Evolutionary conservation across 2,113 vertebrate genomes (phyloP), one percentile per base, ranked within the genome.

Genomic region (Chionis minor): DNA sequence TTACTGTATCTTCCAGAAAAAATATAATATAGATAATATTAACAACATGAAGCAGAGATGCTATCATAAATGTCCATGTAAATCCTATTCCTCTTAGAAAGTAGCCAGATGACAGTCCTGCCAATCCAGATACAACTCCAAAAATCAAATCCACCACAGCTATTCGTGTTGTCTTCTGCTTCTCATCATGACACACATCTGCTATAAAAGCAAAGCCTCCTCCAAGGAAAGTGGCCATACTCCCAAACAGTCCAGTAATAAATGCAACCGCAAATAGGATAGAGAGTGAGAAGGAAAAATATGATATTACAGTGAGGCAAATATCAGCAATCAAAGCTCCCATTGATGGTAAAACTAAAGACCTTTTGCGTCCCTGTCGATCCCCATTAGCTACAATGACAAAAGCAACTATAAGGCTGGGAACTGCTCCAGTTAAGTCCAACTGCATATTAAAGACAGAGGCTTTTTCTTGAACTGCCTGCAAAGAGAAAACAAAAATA

Each of bases 171-270:
- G 98, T 99, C 97, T 98, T 99, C 84, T 99, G 98, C 38, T 96
- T 98, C 26, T 97, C 96, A 38, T 98, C 98, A 4, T 98, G 96
- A 45, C 98, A 99, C 38, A 98, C 89, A 40, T 99, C 99, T 6
- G 99, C 99, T 75, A 99, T 96, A 58, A 99, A 99, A 70, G 99
- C 98, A 82, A 99, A 99, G 85, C 98, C 98, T 71, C 99, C 99
- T 10, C 99, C 99, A 13, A 99, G 94, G 67, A 99, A 98, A 9
- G 99, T 99, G 26, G 98, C 98, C 8, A 98, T 58, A 16, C 99
- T 99, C 2, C 99, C 99, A 59, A 99, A 99, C 65, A 99, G 89
- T 17, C 99, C 98, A 59, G 96, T 97, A 78, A 99, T 8, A 23
- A 99, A 97, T 9, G 97, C 80, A 10, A 98, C 97, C 18, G 86